Evolutionary conservation across 2,797 vertebrate genomes (phyloP), one percentile per base, ranked within the genome.

Genomic region (Taenioides sp.): DNA sequence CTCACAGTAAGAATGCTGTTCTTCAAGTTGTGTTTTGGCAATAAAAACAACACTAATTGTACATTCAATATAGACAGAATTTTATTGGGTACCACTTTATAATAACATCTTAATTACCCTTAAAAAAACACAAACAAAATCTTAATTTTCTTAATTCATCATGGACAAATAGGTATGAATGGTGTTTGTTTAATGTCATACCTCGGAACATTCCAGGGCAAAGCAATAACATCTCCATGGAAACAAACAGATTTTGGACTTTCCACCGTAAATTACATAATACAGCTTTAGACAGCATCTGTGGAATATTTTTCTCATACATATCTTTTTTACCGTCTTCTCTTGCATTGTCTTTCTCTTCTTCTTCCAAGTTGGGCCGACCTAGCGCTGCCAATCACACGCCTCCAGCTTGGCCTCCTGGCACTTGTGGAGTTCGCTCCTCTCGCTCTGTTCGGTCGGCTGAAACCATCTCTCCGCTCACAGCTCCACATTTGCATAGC

Each of bases 301-400:
- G 76, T 65, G 59, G 70, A 86, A 80, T 59, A 25, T 78, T 81
- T 52, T 54, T 22, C 7, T 54, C 16, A 4, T 54, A 54, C n/a
- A 54, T 23, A 25, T 57, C 22, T 57, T 14, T 57, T 11, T 57
- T 22, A 4, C 11, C 4, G 0, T 23, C 20, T 12, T 57, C 22
- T 57, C 22, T 70, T 17, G 17, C 57, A 27, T 72, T 23, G 72
- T 71, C 64, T 73, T 40, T 54, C 47, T 47, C 14, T 23, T 72
- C 72, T 65, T 63, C n/a, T 40, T 63, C 54, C 27, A 49, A 4
- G 37, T 0, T 20, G 61, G 78, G 71, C 84, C 72, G 84, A 37
- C 65, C 59, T 62, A 40, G 67, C n/a, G 7, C 75, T 80, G 78
- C 67, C 82, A 83, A 77, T 89, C 82, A 81, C 62, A 16, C 43